Percentiles rank a stretch among this genome's conserved stretches.
Evolutionary conservation across 2,888 invertebrate species (phyloP).

Genomic region (Phaonia tiefii): DNA sequence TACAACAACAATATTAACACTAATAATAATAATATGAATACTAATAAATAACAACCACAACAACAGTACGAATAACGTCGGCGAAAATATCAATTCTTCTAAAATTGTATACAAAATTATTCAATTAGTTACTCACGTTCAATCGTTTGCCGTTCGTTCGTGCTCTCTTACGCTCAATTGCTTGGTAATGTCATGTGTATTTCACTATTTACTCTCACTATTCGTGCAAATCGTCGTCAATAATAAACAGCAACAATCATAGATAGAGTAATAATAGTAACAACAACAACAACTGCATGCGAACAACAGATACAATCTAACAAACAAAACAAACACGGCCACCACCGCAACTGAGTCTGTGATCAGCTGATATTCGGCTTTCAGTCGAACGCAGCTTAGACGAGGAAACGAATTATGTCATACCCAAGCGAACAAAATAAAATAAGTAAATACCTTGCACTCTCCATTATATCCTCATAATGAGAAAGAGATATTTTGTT

Average conservation of each 20-base stretch:
- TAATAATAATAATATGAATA: too few species aligned
- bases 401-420: slow-evolving; percentile 30
- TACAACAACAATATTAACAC: slow-evolving; percentile 27
- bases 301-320: background rate
- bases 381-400: background rate
- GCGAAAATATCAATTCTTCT: slow-evolving; percentile 44
- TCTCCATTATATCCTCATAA: too few species aligned
- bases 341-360: background rate
- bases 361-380: slow-evolving; percentile 50
- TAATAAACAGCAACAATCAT: slow-evolving; percentile 23
- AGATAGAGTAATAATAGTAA: slow-evolving; percentile 12
- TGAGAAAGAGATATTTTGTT: background rate
- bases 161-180: slow-evolving; percentile 43
- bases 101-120: slow-evolving; percentile 42
- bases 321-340: slow-evolving; percentile 30
- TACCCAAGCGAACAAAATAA: background rate
- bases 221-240: too few species aligned
- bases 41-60: slow-evolving; percentile 23
- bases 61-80: slow-evolving; percentile 19
- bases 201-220: background rate
- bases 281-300: slow-evolving; percentile 8
- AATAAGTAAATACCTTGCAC: background rate
- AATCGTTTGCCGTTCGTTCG: slow-evolving; percentile 47
- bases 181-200: slow-evolving; percentile 44
- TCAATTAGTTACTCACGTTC: slow-evolving; percentile 58